Evolutionary conservation across 1,140 invertebrate species (phyloP).

Genomic region (Drosophila bocki): DNA sequence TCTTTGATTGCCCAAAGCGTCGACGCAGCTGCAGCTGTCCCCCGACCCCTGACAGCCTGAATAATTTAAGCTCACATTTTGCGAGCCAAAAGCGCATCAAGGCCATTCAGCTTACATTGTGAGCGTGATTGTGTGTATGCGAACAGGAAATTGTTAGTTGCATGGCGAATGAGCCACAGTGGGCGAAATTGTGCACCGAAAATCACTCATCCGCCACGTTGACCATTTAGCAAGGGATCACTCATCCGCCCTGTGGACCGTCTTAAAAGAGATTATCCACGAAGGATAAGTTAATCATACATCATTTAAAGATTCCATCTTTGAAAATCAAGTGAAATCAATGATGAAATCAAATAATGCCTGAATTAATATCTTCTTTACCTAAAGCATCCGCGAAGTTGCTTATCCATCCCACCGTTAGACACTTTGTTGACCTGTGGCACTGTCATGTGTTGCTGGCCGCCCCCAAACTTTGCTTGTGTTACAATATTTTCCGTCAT

Average conservation of each 20-base stretch:
- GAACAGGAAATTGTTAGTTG: slow-evolving; percentile 59
- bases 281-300: not conserved
- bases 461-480: slow-evolving; percentile 33
- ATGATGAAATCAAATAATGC: not conserved
- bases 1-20: slow-evolving; percentile 64
- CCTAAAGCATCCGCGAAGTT: not conserved
- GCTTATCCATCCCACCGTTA: slow-evolving; percentile 14
- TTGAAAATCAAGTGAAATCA: not conserved
- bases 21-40: slow-evolving; percentile 34
- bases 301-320: not conserved
- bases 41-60: slow-evolving; percentile 50
- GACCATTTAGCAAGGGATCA: not conserved
- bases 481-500: slow-evolving; percentile 54
- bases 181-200: not conserved
- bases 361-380: not conserved
- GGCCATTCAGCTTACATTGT: slow-evolving; percentile 43
- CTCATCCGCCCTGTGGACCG: not conserved
- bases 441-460: slow-evolving; percentile 42
- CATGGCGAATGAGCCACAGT: slow-evolving; percentile 36
- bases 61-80: slow-evolving; percentile 75
- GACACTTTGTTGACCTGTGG: slow-evolving; percentile 43
- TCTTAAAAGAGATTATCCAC: no score
- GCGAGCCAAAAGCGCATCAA: slow-evolving; percentile 63
- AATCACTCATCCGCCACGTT: slow-evolving; percentile 9
- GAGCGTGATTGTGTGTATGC: slow-evolving; percentile 32